Percentiles rank a stretch among this genome's conserved stretches.
These are phyloP conservation scores for Latheticus oryzae DNA, from an alignment of 2,888 invertebrate genomes.

Conservation along the genomic window DNA sequence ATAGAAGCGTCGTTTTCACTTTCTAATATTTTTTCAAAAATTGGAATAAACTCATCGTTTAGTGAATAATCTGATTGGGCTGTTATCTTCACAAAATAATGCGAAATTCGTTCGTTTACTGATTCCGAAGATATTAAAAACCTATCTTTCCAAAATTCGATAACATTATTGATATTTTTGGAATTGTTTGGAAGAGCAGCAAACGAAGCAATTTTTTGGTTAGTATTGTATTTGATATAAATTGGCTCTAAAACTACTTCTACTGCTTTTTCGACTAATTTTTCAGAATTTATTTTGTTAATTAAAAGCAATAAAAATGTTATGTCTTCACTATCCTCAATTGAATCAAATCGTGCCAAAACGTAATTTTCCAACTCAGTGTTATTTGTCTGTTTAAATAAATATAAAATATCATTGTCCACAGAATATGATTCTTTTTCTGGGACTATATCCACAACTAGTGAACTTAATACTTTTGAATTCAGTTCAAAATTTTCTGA, in stretches of 20 bases:
- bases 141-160: constrained; percentile 28
- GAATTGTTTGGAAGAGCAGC: background rate
- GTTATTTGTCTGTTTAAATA: too few relatives aligned
- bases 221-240: background rate
- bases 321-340: constrained; percentile 11
- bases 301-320: constrained; percentile 7
- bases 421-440: background rate
- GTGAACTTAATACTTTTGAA: too few relatives aligned
- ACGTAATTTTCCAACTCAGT: constrained; percentile 8
- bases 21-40: constrained; percentile 26
- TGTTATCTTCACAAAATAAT: too few relatives aligned
- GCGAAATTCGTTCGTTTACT: constrained; percentile 1
- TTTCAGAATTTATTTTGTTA: background rate
- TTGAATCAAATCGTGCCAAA: background rate
- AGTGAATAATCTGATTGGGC: too few relatives aligned
- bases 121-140: constrained; percentile 1
- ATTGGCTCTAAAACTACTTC: background rate
- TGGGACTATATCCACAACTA: too few relatives aligned
- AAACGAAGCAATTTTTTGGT: constrained; percentile 18
- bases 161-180: background rate
- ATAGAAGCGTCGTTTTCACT: constrained; percentile 45
- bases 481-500: too few relatives aligned
- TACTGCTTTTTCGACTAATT: constrained; percentile 7
- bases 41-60: background rate
- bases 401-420: constrained; percentile 1